Conservation (phyloP, 2,797 vertebrate genomes). For the Megaceryle alcyon region DNA sequence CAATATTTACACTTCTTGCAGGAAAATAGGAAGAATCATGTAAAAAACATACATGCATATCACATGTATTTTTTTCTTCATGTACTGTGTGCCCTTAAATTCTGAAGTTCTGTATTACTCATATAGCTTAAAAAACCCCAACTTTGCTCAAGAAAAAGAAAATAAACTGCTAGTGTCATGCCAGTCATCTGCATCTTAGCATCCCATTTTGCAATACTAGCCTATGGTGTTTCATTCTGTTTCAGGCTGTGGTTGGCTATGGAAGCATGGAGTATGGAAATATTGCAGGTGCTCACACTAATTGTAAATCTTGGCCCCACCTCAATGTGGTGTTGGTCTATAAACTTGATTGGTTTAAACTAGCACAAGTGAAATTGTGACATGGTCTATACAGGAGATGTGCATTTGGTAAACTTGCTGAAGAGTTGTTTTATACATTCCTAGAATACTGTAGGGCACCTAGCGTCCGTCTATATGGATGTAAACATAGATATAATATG, state of each 20-base stretch:
- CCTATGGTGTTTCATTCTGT: constrained; percentile 14
- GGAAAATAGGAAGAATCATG: background rate
- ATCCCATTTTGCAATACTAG: background rate
- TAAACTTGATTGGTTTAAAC: background rate
- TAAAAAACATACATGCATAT: background rate
- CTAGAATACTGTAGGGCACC: background rate
- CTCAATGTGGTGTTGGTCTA: background rate
- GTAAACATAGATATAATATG: background rate
- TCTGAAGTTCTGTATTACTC: constrained; percentile 18
- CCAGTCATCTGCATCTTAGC: constrained; percentile 14
- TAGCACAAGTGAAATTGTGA: background rate
- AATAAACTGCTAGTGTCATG: background rate
- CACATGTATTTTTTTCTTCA: background rate
- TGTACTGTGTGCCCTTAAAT: background rate
- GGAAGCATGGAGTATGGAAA: background rate
- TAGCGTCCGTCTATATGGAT: background rate
- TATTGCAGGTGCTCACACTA: constrained; percentile 12
- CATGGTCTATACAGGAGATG: background rate
- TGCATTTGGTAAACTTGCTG: background rate
- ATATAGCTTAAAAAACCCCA: background rate
- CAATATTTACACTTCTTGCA: background rate
- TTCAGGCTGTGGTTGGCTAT: background rate
- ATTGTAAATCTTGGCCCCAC: constrained; percentile 13
- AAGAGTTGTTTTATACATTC: background rate
- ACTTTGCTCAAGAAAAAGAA: background rate